Conservation (phyloP, 2,888 invertebrate species). For the Stenchaetothrips biformis region DNA sequence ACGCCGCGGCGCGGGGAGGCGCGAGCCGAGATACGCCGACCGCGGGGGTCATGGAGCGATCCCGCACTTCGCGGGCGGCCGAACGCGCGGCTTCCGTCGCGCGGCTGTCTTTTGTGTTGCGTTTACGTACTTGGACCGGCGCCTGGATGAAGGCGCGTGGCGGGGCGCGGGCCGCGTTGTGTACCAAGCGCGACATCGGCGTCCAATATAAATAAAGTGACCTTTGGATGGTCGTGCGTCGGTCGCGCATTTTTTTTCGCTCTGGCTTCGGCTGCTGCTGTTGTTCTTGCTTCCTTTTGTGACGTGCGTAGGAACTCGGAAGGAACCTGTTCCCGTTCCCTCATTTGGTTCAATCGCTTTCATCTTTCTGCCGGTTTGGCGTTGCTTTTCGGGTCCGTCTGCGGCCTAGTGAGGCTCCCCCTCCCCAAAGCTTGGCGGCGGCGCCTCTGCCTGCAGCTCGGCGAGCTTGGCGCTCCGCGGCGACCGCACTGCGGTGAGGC, state of each 20-base stretch:
- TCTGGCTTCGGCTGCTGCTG: not conserved
- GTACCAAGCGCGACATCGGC: not conserved
- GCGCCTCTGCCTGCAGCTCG: too few species aligned
- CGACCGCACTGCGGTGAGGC: too few species aligned
- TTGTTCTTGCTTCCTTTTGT: too few species aligned
- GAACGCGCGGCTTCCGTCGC: not conserved
- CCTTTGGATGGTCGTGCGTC: not conserved
- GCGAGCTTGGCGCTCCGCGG: too few species aligned
- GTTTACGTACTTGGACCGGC: not conserved
- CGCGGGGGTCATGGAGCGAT: not conserved
- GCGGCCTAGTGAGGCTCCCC: not conserved
- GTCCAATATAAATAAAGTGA: not conserved
- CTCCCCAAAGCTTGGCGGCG: not conserved
- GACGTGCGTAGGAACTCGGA: too few species aligned
- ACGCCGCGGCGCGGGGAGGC: too few species aligned
- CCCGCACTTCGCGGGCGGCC: not conserved
- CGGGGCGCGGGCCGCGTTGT: not conserved
- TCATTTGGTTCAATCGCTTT: too few species aligned
- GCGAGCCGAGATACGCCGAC: too few species aligned
- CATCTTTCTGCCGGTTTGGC: too few species aligned
- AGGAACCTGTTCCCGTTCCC: too few species aligned
- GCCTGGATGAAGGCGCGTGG: not conserved
- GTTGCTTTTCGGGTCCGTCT: not conserved
- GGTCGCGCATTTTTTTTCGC: not conserved
- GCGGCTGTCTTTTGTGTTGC: not conserved